A percentile compares a stretch with the other conserved stretches of the same genome.
These are phyloP conservation scores for Drosophila pseudotalamancana DNA, from an alignment of 2,888 invertebrate genomes.

Conservation along the genomic window DNA sequence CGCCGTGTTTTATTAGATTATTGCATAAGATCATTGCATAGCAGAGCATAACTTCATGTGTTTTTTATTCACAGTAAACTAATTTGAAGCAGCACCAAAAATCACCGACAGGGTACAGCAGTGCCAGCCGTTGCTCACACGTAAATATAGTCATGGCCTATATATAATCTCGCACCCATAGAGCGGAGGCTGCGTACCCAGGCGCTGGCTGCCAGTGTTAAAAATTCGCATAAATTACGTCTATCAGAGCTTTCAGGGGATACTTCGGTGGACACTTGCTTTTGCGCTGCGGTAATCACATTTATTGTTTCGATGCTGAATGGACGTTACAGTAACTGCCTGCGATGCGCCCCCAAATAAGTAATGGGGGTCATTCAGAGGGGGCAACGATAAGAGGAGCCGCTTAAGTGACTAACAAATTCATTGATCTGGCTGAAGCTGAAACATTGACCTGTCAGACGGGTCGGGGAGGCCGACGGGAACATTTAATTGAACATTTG, in stretches of 20 bases:
- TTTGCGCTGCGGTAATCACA: conserved; percentile 58
- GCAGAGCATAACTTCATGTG: conserved; percentile 60
- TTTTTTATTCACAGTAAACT: conserved; percentile 46
- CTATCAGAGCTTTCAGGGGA: conserved; percentile 21
- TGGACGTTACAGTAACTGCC: no score
- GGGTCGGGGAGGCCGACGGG: neutral
- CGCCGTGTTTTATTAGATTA: conserved; percentile 41
- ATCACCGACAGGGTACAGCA: conserved; percentile 53
- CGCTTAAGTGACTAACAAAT: conserved; percentile 5
- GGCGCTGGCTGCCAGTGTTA: conserved; percentile 54
- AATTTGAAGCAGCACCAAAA: conserved; percentile 65
- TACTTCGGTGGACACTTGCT: conserved; percentile 17
- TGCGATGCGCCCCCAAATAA: no score
- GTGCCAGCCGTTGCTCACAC: conserved; percentile 50
- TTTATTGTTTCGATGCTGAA: conserved; percentile 54
- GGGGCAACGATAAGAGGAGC: no score
- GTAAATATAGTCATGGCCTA: conserved; percentile 38
- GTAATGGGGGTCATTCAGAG: no score
- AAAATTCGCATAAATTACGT: conserved; percentile 73
- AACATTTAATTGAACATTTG: conserved; percentile 70
- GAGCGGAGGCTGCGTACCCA: conserved; percentile 37
- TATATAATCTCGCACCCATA: conserved; percentile 32
- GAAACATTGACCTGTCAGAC: conserved; percentile 3
- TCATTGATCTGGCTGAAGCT: conserved; percentile 7
- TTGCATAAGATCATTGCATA: conserved; percentile 18